A percentile compares a stretch with the other conserved stretches of the same genome.
Conservation (phyloP, 1,140 invertebrate genomes). For the Cotesia vestalis region DNA sequence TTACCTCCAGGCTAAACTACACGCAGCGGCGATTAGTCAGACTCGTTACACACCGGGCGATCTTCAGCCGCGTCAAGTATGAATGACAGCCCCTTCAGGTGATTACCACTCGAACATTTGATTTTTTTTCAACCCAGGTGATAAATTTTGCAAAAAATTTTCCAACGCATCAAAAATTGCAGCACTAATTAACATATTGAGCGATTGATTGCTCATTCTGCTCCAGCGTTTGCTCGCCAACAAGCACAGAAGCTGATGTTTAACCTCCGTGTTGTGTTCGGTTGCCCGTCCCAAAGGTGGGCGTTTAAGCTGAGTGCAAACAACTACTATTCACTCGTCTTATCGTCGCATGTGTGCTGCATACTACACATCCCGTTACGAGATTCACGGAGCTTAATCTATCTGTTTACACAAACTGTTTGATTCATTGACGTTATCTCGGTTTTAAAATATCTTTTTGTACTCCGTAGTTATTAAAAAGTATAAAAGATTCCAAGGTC, state of each 20-base stretch:
- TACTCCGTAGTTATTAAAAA: background rate
- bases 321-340: constrained; percentile 48
- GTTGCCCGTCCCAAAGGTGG: constrained; percentile 46
- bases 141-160: too few relatives aligned
- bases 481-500: too few relatives aligned
- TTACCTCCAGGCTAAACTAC: constrained; percentile 46
- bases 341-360: constrained; percentile 18
- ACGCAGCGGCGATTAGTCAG: constrained; percentile 25
- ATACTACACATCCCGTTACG: constrained; percentile 21
- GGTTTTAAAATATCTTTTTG: background rate
- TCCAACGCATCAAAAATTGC: too few relatives aligned
- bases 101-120: constrained; percentile 7
- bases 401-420: background rate
- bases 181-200: too few relatives aligned
- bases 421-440: background rate
- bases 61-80: background rate
- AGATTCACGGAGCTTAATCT: constrained; percentile 8
- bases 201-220: too few relatives aligned
- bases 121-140: too few relatives aligned
- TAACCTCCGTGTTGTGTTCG: constrained; percentile 43
- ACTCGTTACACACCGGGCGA: constrained; percentile 22
- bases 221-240: too few relatives aligned
- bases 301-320: constrained; percentile 53
- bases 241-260: constrained; percentile 17
- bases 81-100: constrained; percentile 11